Evolutionary conservation across 2,888 invertebrate genomes (phyloP).

Genomic region (Graphium colonna): DNA sequence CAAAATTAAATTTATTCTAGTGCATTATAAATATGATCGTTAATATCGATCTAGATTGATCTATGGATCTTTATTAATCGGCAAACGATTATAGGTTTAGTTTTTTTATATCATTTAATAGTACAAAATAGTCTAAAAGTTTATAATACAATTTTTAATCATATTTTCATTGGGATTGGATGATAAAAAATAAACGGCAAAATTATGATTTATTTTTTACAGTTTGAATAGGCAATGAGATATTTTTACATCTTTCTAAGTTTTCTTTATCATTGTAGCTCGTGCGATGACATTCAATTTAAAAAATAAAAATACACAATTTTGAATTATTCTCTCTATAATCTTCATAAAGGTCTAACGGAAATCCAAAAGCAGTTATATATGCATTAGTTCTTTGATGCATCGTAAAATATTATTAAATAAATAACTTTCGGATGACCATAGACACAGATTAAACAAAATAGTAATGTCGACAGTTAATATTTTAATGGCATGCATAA

Average conservation of each 20-base stretch:
- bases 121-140: background rate
- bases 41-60: background rate
- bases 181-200: background rate
- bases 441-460: background rate
- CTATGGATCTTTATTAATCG: background rate
- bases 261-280: no score
- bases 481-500: conserved; percentile 20
- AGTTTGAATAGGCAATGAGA: background rate
- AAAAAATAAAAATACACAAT: no score
- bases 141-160: background rate
- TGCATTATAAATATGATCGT: background rate
- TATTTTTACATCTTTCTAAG: no score
- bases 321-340: no score
- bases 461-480: background rate
- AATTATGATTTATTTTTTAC: background rate
- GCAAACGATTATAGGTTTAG: background rate
- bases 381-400: no score
- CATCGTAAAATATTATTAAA: no score
- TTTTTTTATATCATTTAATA: background rate
- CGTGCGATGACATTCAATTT: no score
- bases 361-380: no score
- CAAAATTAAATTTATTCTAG: conserved; percentile 6
- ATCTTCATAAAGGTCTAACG: no score
- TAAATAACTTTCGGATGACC: no score
- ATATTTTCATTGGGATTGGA: background rate